Conservation (phyloP, 2,797 vertebrate genomes). For the Loris lydekkerianus region DNA sequence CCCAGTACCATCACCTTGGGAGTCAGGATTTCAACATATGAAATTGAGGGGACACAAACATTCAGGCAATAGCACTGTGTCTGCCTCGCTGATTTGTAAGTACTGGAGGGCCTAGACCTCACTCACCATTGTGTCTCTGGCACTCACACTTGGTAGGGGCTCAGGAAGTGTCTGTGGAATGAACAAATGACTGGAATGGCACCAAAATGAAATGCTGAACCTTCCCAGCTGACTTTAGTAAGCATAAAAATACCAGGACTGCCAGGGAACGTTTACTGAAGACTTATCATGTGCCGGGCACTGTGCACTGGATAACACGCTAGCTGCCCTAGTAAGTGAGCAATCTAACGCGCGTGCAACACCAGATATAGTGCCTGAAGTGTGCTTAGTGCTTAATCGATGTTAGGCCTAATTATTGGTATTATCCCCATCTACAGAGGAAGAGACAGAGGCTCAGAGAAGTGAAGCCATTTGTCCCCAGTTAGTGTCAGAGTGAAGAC, state of each 20-base stretch:
- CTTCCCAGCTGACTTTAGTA: neutral
- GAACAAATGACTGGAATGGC: neutral
- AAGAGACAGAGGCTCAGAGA: conserved; percentile 25
- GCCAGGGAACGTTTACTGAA: no score
- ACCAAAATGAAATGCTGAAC: neutral
- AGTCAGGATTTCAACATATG: neutral
- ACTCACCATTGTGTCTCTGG: neutral
- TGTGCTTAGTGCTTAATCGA: neutral
- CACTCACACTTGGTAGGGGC: neutral
- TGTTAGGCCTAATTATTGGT: neutral
- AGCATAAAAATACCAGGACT: neutral
- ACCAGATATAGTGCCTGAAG: neutral
- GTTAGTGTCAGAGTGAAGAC: neutral
- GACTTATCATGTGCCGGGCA: neutral
- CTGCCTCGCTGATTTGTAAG: neutral
- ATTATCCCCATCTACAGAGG: neutral
- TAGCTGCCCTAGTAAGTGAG: neutral
- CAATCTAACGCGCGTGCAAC: fast-evolving
- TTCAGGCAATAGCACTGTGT: neutral
- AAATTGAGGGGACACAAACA: neutral
- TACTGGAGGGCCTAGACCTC: neutral
- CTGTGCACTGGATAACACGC: neutral
- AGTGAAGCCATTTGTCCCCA: neutral
- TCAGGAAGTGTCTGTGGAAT: neutral
- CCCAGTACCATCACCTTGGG: neutral